Percentiles rank a stretch among this genome's conserved stretches.
These are phyloP conservation scores for Diplazon laetatorius DNA, from an alignment of 2,888 invertebrate species.

Conservation along the genomic window DNA sequence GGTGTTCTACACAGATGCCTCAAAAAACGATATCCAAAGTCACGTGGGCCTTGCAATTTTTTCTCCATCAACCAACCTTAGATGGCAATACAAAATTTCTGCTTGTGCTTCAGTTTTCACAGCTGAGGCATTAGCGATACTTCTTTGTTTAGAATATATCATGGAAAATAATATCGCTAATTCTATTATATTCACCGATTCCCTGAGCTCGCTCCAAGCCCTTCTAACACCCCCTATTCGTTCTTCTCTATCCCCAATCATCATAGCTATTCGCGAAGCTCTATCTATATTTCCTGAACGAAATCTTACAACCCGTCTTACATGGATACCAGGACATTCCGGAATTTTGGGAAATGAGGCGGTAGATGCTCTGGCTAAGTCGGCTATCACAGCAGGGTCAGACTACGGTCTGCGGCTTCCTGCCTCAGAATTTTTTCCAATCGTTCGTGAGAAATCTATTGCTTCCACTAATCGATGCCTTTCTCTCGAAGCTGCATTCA, in stretches of 20 bases:
- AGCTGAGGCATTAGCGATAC: background rate
- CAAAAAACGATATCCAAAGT: background rate
- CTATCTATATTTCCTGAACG: too few relatives aligned
- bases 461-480: background rate
- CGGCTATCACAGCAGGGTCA: background rate
- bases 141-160: too few relatives aligned
- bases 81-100: background rate
- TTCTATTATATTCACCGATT: too few relatives aligned
- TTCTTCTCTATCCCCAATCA: too few relatives aligned
- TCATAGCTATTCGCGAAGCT: too few relatives aligned
- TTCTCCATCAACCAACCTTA: background rate
- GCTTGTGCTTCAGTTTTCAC: background rate
- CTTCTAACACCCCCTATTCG: too few relatives aligned
- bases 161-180: too few relatives aligned
- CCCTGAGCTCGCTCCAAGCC: too few relatives aligned
- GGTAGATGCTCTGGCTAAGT: too few relatives aligned
- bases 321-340: too few relatives aligned
- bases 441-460: background rate
- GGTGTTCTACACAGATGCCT: constrained; percentile 16
- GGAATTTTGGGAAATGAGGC: too few relatives aligned
- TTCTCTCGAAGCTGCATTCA: background rate
- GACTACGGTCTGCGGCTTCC: background rate
- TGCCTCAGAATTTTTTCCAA: constrained; percentile 8
- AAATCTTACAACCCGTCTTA: too few relatives aligned
- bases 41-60: background rate